A percentile compares a stretch with the other conserved stretches of the same genome.
These are phyloP conservation scores for Trissoscelio sp. DNA, from an alignment of 2,888 invertebrate genomes.

Conservation along the genomic window DNA sequence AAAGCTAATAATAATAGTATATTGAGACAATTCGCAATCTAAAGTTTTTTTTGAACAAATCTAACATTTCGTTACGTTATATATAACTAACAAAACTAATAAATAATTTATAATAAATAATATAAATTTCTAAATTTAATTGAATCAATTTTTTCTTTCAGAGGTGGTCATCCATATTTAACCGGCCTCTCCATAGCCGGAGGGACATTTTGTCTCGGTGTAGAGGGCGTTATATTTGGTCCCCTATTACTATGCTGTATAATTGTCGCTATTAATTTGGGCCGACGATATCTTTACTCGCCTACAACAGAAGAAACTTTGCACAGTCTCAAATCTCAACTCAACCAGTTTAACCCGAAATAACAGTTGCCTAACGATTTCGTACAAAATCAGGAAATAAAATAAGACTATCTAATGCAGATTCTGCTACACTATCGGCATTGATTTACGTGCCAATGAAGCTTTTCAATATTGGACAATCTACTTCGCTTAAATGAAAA, in stretches of 20 bases:
- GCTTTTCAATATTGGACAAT: neutral
- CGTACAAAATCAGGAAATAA: too few relatives aligned
- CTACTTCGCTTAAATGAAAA: neutral
- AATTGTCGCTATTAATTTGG: constrained; percentile 94
- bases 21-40: too few relatives aligned
- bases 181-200: constrained; percentile 99
- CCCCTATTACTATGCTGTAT: constrained; percentile 97
- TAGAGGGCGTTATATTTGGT: constrained; percentile 98
- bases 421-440: too few relatives aligned
- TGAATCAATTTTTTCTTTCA: constrained; percentile 78
- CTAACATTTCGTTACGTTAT: too few relatives aligned
- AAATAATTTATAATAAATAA: too few relatives aligned
- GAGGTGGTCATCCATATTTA: constrained; percentile 97
- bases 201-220: constrained; percentile 98
- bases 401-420: too few relatives aligned
- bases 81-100: too few relatives aligned
- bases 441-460: neutral
- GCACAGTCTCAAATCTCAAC: constrained; percentile 75
- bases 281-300: constrained; percentile 82
- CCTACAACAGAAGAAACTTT: constrained; percentile 86
- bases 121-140: constrained; percentile 2
- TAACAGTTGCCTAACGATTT: constrained; percentile 14
- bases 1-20: too few relatives aligned
- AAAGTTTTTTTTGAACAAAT: too few relatives aligned
- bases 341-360: constrained; percentile 70